Percentiles rank a stretch among this genome's conserved stretches.
These are phyloP conservation scores for Acrocephalus kingi DNA, from an alignment of 2,113 vertebrate species.

Conservation along the genomic window DNA sequence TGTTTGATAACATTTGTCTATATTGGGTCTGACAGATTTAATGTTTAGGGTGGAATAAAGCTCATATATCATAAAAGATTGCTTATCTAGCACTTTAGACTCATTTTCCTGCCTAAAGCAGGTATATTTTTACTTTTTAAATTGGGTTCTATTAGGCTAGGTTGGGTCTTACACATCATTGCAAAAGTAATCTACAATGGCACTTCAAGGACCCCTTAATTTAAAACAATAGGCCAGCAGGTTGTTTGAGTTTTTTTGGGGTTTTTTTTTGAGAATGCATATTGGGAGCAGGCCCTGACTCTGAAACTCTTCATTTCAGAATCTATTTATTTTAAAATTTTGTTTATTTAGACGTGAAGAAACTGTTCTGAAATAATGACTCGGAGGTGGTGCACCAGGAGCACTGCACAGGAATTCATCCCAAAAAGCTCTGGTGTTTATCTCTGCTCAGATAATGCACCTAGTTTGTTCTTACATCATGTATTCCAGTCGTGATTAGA, in stretches of 20 bases:
- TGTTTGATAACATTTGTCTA: neutral
- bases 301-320: neutral
- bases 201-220: neutral
- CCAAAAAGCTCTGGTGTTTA: neutral
- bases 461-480: neutral
- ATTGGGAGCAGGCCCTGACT: neutral
- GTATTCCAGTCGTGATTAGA: neutral
- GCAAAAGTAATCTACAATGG: neutral
- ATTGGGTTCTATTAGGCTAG: neutral
- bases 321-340: neutral
- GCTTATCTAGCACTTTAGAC: neutral
- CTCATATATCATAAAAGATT: neutral
- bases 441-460: neutral
- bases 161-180: neutral
- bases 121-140: neutral
- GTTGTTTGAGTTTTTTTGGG: too few relatives aligned
- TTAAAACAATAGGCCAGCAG: neutral
- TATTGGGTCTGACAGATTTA: neutral
- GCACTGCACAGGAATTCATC: neutral
- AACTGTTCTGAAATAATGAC: neutral
- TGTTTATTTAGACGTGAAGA: neutral
- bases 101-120: neutral
- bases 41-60: neutral
- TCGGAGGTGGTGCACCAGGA: neutral
- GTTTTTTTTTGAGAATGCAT: neutral